Evolutionary conservation across 2,113 vertebrate genomes (phyloP), one percentile per base, ranked within the genome.

Genomic region (Spheniscus mendiculus): DNA sequence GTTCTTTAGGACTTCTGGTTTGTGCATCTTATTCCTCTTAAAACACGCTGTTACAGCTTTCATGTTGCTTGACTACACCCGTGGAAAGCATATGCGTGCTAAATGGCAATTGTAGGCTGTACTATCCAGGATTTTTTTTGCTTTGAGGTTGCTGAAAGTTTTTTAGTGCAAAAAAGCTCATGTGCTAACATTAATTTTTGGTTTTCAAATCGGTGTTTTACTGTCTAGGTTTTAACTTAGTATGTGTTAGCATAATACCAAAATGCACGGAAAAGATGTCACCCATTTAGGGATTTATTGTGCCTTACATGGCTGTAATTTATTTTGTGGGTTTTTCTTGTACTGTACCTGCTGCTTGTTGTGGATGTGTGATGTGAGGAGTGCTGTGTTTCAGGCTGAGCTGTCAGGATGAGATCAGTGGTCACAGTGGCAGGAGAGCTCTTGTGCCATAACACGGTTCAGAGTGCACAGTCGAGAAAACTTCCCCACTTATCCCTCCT

Each of bases 381-480:
- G 34, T 23, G 20, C 70, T 63, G 42, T 53, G 67, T 82, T 95
- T 73, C 13, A 23, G 53, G 15, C 45, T 42, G 59, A 88, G 76
- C 40, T 70, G 38, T 61, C 29, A 2, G 1, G 2, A 2, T 59
- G 47, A 52, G n/a, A 32, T n/a, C 44, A 26, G 50, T 27, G 16
- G 21, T 71, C 27, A 5, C 27, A 16, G 42, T 15, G 44, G 22
- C 74, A 52, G 45, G 42, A 59, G 66, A 59, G 29, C 29, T 94
- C 22, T 62, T 29, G 18, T 63, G 19, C 38, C 11, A 0, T 32
- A 21, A 17, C 7, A 6, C 0, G 3, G 9, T 77, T 83, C 22
- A 47, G 77, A 50, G 32, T 4, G 12, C 34, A 36, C 6, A 8
- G 18, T 25, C 0, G 1, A 89, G 77, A 53, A 34, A 77, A 59